Conservation (phyloP, 2,113 vertebrate species). For the Ibidorhyncha struthersii region DNA sequence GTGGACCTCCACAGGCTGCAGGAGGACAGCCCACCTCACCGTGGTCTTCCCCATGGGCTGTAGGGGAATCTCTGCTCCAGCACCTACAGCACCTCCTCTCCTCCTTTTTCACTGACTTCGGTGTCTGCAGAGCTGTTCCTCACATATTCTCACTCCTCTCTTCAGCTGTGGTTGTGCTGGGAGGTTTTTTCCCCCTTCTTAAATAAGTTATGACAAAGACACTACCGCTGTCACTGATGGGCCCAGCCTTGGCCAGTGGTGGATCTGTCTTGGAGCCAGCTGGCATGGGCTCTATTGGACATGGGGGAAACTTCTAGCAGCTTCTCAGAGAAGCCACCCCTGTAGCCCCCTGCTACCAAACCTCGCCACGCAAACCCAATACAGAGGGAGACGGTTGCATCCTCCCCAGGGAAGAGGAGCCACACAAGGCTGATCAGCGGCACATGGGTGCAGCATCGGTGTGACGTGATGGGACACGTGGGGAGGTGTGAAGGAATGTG, state of each 20-base stretch:
- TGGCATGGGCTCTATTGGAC: background rate
- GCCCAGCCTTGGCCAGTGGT: background rate
- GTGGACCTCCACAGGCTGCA: background rate
- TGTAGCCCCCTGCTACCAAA: background rate
- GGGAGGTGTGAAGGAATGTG: accelerated
- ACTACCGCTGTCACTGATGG: background rate
- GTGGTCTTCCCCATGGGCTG: background rate
- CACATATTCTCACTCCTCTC: background rate
- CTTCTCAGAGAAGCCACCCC: background rate
- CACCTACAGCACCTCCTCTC: background rate
- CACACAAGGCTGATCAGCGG: background rate
- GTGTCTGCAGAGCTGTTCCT: background rate
- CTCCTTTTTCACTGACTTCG: background rate
- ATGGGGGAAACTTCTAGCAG: background rate
- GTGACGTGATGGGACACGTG: accelerated
- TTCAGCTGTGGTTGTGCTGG: background rate
- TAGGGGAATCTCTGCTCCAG: background rate
- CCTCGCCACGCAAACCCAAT: background rate
- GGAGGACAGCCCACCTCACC: background rate
- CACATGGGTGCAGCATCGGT: too few species aligned
- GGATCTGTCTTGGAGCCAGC: background rate
- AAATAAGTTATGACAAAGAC: background rate
- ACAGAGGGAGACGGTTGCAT: accelerated
- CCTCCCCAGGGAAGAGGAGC: background rate
- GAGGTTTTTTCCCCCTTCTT: background rate